phyloP scores from a whole-genome alignment of 2,888 invertebrate species.

The Drosophila limbata region DNA sequence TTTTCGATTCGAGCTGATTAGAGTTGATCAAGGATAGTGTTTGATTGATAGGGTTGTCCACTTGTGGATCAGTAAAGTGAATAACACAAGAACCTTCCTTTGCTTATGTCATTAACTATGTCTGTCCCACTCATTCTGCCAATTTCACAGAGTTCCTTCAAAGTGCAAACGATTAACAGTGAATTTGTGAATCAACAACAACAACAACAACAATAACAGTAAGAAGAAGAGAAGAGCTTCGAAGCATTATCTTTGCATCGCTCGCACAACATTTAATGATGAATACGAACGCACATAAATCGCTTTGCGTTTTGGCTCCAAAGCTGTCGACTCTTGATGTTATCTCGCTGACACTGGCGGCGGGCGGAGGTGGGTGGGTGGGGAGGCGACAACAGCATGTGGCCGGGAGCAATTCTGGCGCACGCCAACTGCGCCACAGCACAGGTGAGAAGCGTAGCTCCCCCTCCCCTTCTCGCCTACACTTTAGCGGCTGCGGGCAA shows the following conservation, averaged over 20 bases:
- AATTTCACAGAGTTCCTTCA: background rate
- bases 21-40: background rate
- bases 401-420: slow-evolving; percentile 68
- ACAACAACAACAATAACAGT: background rate
- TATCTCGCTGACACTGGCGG: slow-evolving; percentile 34
- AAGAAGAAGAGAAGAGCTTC: slow-evolving; percentile 14
- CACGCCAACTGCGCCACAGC: slow-evolving; percentile 54
- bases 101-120: too few species aligned
- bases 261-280: slow-evolving; percentile 72
- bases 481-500: slow-evolving; percentile 41
- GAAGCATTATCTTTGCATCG: slow-evolving; percentile 62
- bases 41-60: background rate
- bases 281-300: slow-evolving; percentile 73
- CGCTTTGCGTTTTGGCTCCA: slow-evolving; percentile 59
- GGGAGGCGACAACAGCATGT: slow-evolving; percentile 63
- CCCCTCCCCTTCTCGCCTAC: background rate
- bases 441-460: slow-evolving; percentile 46
- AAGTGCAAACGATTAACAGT: slow-evolving; percentile 66
- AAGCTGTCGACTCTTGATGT: slow-evolving; percentile 39
- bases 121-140: too few species aligned
- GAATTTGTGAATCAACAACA: slow-evolving; percentile 65
- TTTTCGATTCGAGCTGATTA: slow-evolving; percentile 12
- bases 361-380: background rate
- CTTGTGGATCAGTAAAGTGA: background rate
- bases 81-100: too few species aligned